These are phyloP conservation scores for Cyphomyrus plagiostoma DNA, from an alignment of 2,113 vertebrate genomes.

Conservation along the genomic window DNA sequence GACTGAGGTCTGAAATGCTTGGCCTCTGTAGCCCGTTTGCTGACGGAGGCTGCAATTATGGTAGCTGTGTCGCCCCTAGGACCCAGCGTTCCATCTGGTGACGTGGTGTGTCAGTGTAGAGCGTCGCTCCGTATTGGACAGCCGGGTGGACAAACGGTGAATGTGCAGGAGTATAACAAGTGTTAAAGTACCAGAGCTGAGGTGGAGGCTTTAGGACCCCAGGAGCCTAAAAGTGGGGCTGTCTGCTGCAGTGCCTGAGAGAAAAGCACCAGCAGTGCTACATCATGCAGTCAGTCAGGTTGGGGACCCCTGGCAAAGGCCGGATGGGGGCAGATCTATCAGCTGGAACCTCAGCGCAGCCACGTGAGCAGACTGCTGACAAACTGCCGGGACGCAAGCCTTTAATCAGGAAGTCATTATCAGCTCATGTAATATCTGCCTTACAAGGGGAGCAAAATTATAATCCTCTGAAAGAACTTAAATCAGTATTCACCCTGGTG, in stretches of 20 bases:
- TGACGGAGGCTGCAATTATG: not conserved
- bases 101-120: not conserved
- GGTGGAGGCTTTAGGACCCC: not conserved
- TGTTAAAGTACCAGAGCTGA: not conserved
- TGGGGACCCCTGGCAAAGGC: not conserved
- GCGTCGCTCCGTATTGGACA: not conserved
- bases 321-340: not conserved
- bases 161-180: not conserved
- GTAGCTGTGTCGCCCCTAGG: not conserved
- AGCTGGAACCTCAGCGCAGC: not conserved
- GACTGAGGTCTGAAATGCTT: not conserved
- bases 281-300: not conserved
- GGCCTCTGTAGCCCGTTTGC: not conserved
- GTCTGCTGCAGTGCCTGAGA: not conserved
- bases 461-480: slow-evolving; percentile 15
- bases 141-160: not conserved
- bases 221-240: not conserved
- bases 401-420: not conserved
- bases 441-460: not conserved
- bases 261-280: not conserved
- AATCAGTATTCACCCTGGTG: not conserved
- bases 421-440: slow-evolving; percentile 13
- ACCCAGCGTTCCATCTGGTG: not conserved
- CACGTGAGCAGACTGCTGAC: not conserved
- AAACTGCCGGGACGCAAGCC: not conserved